Conservation (phyloP, 2,888 invertebrate species). For the Stenichneumon culpator region DNA sequence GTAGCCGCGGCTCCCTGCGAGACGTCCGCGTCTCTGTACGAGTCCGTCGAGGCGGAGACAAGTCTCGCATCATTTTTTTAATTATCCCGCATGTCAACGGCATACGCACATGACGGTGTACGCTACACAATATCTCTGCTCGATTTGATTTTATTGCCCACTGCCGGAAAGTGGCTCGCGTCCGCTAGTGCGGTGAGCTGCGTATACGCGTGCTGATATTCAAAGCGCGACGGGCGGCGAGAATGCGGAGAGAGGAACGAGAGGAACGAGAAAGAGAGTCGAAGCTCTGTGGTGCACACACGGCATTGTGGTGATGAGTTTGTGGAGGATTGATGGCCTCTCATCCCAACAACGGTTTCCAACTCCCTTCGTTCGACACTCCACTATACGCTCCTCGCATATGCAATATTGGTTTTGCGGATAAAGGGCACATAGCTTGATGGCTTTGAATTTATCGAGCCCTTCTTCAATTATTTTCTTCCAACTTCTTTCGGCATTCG, state of each 20-base stretch:
- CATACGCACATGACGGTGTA: slow-evolving; percentile 44
- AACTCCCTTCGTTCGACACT: slow-evolving; percentile 46
- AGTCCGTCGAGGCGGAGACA: neutral
- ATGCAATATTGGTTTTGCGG: slow-evolving; percentile 61
- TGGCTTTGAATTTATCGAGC: slow-evolving; percentile 60
- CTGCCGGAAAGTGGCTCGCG: slow-evolving; percentile 52
- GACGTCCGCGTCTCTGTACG: neutral
- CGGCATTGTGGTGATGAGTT: slow-evolving; percentile 56
- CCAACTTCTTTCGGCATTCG: slow-evolving; percentile 19
- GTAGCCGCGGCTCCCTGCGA: slow-evolving; percentile 27
- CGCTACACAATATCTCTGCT: slow-evolving; percentile 10
- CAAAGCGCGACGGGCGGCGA: slow-evolving; percentile 26
- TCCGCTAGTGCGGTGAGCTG: slow-evolving; percentile 28
- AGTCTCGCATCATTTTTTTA: slow-evolving; percentile 62
- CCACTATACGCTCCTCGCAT: neutral
- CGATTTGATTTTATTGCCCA: slow-evolving; percentile 61
- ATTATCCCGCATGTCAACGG: slow-evolving; percentile 67
- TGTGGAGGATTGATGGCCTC: slow-evolving; percentile 63
- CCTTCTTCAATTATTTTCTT: slow-evolving; percentile 59
- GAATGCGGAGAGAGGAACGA: slow-evolving; percentile 16
- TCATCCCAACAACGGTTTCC: slow-evolving; percentile 56
- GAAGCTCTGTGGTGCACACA: slow-evolving; percentile 47
- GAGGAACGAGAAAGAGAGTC: slow-evolving; percentile 1
- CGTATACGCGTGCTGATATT: slow-evolving; percentile 58
- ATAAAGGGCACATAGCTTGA: slow-evolving; percentile 51